Conservation (phyloP, 2,888 invertebrate genomes). For the Ditula angustiorana region DNA sequence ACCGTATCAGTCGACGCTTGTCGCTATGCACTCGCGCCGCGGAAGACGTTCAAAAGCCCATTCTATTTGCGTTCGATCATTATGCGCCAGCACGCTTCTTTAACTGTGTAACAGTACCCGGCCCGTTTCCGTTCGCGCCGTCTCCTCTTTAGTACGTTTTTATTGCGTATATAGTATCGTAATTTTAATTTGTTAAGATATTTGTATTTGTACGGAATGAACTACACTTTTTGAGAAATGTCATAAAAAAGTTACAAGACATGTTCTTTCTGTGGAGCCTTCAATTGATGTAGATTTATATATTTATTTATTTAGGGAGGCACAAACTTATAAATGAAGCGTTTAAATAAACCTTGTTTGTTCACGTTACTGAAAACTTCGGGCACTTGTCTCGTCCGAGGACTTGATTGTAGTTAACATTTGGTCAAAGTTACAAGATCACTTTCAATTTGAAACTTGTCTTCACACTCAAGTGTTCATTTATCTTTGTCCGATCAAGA, state of each 20-base stretch:
- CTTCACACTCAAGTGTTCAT: too few relatives aligned
- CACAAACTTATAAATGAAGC: too few relatives aligned
- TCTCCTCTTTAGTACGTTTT: slow-evolving; percentile 55
- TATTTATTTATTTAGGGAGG: too few relatives aligned
- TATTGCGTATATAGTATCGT: slow-evolving; percentile 50
- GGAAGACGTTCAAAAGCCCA: slow-evolving; percentile 62
- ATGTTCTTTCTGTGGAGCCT: too few relatives aligned
- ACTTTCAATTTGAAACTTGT: too few relatives aligned
- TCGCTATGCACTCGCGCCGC: slow-evolving; percentile 46
- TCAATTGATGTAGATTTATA: too few relatives aligned
- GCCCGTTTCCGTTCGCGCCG: slow-evolving; percentile 76
- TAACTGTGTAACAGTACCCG: slow-evolving; percentile 79
- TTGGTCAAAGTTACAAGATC: too few relatives aligned
- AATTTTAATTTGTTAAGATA: slow-evolving; percentile 33
- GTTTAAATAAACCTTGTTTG: too few relatives aligned
- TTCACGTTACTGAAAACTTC: too few relatives aligned
- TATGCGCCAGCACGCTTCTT: slow-evolving; percentile 80
- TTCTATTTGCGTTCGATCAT: slow-evolving; percentile 80
- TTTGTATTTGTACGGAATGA: slow-evolving; percentile 28
- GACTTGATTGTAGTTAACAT: too few relatives aligned
- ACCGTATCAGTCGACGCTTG: slow-evolving; percentile 15
- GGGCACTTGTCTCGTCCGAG: too few relatives aligned
- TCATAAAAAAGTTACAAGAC: neutral
- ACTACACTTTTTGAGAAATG: neutral
- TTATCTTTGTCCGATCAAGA: too few relatives aligned